These are phyloP conservation scores for Agonopterix alstromeriana DNA, from an alignment of 2,888 invertebrate species.

Conservation along the genomic window DNA sequence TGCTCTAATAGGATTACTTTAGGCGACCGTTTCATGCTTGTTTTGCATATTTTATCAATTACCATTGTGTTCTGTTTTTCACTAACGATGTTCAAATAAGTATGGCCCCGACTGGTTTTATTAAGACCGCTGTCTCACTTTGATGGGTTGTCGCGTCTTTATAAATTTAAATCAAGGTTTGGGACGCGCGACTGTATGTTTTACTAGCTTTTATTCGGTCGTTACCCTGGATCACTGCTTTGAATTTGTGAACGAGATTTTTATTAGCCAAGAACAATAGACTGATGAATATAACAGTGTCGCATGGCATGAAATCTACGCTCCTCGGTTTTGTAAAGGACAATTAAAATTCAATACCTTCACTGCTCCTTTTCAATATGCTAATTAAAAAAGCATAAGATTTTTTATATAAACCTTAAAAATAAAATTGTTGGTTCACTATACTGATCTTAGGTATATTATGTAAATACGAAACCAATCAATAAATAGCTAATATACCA, in stretches of 20 bases:
- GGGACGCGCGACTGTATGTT: conserved; percentile 18
- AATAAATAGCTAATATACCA: too few species aligned
- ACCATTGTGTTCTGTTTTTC: conserved; percentile 42
- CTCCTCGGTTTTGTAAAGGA: too few species aligned
- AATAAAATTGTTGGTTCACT: too few species aligned
- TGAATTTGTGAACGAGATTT: conserved; percentile 11
- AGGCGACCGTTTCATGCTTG: conserved; percentile 17
- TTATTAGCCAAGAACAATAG: neutral
- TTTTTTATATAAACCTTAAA: too few species aligned
- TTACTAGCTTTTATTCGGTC: conserved; percentile 21
- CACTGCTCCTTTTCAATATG: too few species aligned
- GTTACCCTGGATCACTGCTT: conserved; percentile 20
- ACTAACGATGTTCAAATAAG: conserved; percentile 64
- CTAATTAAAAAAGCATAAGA: too few species aligned
- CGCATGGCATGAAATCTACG: too few species aligned
- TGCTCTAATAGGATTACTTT: conserved; percentile 34
- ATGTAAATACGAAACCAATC: too few species aligned
- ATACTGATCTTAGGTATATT: too few species aligned
- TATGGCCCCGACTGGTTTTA: conserved; percentile 29
- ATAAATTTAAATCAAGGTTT: conserved; percentile 26
- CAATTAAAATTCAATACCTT: too few species aligned
- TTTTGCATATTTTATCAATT: conserved; percentile 69
- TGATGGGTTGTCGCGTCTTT: conserved; percentile 26
- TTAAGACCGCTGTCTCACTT: conserved; percentile 36
- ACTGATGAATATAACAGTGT: too few species aligned